Evolutionary conservation across 1,140 invertebrate genomes (phyloP).

Genomic region (Drosophila kurseongensis): DNA sequence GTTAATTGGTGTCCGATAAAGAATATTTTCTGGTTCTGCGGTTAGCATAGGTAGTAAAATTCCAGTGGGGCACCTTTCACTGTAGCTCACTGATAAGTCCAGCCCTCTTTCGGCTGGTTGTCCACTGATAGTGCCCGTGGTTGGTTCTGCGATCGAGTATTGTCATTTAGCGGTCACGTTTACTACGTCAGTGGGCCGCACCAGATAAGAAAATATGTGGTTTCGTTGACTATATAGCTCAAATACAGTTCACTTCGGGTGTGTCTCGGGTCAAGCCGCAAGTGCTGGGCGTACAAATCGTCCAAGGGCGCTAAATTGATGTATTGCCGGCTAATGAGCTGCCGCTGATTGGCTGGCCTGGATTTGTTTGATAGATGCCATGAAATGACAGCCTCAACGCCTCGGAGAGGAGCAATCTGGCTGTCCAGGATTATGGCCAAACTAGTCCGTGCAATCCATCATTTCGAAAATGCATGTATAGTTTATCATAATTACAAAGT

Average conservation of each 20-base stretch:
- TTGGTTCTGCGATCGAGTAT: slow-evolving; percentile 26
- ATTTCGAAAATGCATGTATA: slow-evolving; percentile 45
- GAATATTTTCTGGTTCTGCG: not conserved
- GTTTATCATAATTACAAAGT: slow-evolving; percentile 72
- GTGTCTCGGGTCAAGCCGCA: slow-evolving; percentile 29
- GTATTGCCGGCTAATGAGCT: slow-evolving; percentile 43
- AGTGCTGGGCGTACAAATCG: slow-evolving; percentile 43
- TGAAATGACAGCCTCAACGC: slow-evolving; percentile 18
- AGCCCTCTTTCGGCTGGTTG: slow-evolving; percentile 1
- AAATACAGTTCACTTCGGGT: slow-evolving; percentile 5
- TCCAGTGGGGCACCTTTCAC: slow-evolving; percentile 28
- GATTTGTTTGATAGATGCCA: slow-evolving; percentile 14
- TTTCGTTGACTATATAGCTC: slow-evolving; percentile 1
- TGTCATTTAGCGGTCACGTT: slow-evolving; percentile 66
- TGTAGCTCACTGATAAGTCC: slow-evolving; percentile 25
- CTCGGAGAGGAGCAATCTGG: slow-evolving; percentile 34
- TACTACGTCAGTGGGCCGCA: slow-evolving; percentile 29
- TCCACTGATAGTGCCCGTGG: slow-evolving; percentile 33
- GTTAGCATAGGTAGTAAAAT: slow-evolving; percentile 7
- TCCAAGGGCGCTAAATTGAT: slow-evolving; percentile 62
- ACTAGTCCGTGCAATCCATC: slow-evolving; percentile 65
- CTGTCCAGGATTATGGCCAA: slow-evolving; percentile 45
- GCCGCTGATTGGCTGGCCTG: slow-evolving; percentile 18
- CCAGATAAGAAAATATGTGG: slow-evolving; percentile 35
- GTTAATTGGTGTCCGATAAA: slow-evolving; percentile 10